Base-by-base conservation (phyloP, 2,888 invertebrate species). In the Notodonta ziczac region DNA sequence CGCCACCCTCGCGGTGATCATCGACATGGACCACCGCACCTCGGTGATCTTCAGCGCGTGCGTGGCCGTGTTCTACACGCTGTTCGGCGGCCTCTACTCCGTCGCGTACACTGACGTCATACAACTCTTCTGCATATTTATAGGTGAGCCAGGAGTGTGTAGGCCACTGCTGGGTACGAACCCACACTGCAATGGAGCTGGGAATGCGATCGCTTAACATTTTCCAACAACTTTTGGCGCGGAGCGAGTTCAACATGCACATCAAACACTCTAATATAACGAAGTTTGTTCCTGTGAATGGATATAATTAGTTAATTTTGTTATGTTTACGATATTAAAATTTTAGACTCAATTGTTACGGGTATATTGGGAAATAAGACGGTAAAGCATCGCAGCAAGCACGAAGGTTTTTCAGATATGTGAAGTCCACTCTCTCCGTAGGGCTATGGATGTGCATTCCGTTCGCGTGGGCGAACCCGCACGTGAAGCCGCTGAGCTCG, bases 91-190 rank as follows among this genome's bases (percentile, higher is more conserved):
- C 0, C 95, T 99, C 54, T 99, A 99, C 94, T 97, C 99, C 60
- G 99, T 99, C 65, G 99, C 99, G 1, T 99, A 99, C 88, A 99
- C 99, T 0, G 99, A 99, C 88, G 99, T 99, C 79, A 98, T 99
- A 78, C 99, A 99, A 91, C 95, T 99, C 56, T 98, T 98, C 94
- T 99, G 99, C 93, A 99, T 99, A 85, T 99, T 99, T 91, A 96
- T 99, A 56, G 74, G 74, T 77, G 60, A 60, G 67, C 32, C 46
- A 13, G 46, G 44, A 12, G 44, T 12, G 2, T 24, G 24, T 2
- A 44, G 13, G 10, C 12, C 12, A 44, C 44, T 44, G 12, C 10
- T 44, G 10, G 13, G 4, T 24, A 24, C 24, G 24, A 24, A 24
- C 24, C 24, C 24, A 24, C 24, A 2, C 24, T 24, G 24, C 24